Evolutionary conservation across 37 sponge, comb jelly and placozoan genomes (phyloP).

Genomic region (Bolinopsis microptera): DNA sequence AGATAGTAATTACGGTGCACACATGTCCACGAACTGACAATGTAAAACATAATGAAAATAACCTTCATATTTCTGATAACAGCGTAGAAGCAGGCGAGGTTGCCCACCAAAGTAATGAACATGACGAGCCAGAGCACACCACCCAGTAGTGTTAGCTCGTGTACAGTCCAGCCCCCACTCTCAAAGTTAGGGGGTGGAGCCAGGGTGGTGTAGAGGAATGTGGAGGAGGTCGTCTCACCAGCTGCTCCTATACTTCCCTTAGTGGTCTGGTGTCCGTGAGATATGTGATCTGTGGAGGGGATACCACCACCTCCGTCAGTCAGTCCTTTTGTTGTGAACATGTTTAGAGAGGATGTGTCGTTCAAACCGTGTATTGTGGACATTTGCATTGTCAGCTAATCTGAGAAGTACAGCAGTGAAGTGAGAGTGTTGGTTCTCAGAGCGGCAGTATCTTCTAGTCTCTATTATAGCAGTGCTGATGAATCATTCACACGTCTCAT

Average conservation of each 20-base stretch:
- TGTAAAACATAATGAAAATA: conserved; percentile 14
- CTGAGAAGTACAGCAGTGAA: too few species aligned
- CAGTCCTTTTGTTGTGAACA: not conserved
- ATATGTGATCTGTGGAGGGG: not conserved
- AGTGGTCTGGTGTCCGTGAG: not conserved
- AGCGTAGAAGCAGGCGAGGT: conserved; percentile 43
- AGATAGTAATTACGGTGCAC: too few species aligned
- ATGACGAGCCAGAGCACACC: conserved; percentile 3
- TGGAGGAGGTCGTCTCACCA: not conserved
- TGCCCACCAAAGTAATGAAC: not conserved
- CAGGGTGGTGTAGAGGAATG: not conserved
- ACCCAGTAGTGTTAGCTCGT: not conserved
- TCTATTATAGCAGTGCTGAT: not conserved
- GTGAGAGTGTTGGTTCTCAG: too few species aligned
- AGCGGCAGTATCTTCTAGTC: not conserved
- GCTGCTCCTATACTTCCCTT: not conserved
- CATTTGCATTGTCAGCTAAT: too few species aligned
- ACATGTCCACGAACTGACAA: too few species aligned
- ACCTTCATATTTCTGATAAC: conserved; percentile 21
- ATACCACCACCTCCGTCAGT: not conserved
- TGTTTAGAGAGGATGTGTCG: not conserved
- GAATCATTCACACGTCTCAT: not conserved
- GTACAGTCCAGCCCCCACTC: not conserved
- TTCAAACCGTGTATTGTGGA: too few species aligned
- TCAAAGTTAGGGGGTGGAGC: not conserved